Percentiles rank a stretch among this genome's conserved stretches.
phyloP scores from a whole-genome alignment of 2,797 vertebrate species.

The Poeciliopsis gracilis region DNA sequence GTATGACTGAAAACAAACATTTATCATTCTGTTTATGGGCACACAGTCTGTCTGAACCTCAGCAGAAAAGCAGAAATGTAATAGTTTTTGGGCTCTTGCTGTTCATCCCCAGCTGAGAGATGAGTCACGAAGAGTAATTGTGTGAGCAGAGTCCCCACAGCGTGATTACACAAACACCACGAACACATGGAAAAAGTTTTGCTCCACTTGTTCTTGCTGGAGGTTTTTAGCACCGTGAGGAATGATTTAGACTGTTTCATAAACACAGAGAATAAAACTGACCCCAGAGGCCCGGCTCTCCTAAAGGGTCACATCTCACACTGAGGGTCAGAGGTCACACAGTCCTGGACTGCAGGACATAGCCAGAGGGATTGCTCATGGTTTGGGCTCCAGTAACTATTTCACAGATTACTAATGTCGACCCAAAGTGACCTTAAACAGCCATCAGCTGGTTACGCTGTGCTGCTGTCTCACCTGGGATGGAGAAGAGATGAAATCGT shows the following conservation, averaged over 20 bases:
- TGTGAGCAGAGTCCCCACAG: not conserved
- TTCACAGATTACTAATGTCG: constrained; percentile 48
- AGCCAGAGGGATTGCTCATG: constrained; percentile 53
- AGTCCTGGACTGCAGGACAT: constrained; percentile 48
- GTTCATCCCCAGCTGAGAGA: not conserved
- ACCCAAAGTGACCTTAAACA: constrained; percentile 64
- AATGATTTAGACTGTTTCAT: constrained; percentile 2
- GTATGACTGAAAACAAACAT: not conserved
- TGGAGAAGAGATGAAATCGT: not conserved
- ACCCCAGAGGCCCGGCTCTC: constrained; percentile 14
- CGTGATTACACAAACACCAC: not conserved
- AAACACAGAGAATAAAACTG: constrained; percentile 30
- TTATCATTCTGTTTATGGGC: not conserved
- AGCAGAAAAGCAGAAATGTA: not conserved
- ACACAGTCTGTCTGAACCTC: not conserved
- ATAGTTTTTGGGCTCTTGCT: not conserved
- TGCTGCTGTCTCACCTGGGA: constrained; percentile 2
- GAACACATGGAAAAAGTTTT: not conserved
- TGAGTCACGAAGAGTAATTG: constrained; percentile 9
- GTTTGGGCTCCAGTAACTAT: constrained; percentile 45
- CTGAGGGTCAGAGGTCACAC: constrained; percentile 52
- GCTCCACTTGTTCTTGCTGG: constrained; percentile 1
- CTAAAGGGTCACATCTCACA: constrained; percentile 43
- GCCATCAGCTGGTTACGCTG: constrained; percentile 33
- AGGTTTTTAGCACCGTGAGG: constrained; percentile 1